Conservation (phyloP, 2,888 invertebrate species). For the Erynnis tages region DNA sequence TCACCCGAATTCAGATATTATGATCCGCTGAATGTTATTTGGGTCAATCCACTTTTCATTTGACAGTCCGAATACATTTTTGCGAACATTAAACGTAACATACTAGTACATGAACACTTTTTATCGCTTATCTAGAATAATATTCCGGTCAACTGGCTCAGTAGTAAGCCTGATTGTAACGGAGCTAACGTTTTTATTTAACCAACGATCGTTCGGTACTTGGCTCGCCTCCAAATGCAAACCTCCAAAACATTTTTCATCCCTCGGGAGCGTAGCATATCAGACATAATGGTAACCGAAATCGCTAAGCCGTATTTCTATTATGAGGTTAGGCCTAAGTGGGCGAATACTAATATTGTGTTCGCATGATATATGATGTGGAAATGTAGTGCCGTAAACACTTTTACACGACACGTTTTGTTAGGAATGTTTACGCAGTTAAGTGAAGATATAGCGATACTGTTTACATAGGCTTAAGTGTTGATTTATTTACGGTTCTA, state of each 20-base stretch:
- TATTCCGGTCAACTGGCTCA: conserved; percentile 14
- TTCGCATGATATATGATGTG: conserved; percentile 14
- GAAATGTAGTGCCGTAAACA: conserved; percentile 5
- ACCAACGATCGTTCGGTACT: conserved; percentile 13
- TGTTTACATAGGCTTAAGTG: no score
- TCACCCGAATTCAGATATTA: no score
- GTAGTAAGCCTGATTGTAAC: conserved; percentile 19
- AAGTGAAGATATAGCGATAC: no score
- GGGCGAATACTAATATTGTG: conserved; percentile 22
- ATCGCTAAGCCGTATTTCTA: conserved; percentile 26
- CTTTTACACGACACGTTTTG: neutral
- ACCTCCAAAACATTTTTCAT: conserved; percentile 26
- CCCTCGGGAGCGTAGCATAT: conserved; percentile 21
- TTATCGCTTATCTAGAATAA: conserved; percentile 8
- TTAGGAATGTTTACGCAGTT: neutral
- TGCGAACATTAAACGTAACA: neutral
- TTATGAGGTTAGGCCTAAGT: conserved; percentile 28
- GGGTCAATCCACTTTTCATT: neutral
- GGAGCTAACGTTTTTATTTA: conserved; percentile 20
- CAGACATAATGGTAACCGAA: conserved; percentile 24
- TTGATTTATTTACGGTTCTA: no score
- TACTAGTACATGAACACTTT: neutral
- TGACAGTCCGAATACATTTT: neutral
- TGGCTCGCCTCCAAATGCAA: conserved; percentile 24
- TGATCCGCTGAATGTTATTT: no score